phyloP scores from a whole-genome alignment of 2,888 invertebrate genomes.

The Noctua janthina region DNA sequence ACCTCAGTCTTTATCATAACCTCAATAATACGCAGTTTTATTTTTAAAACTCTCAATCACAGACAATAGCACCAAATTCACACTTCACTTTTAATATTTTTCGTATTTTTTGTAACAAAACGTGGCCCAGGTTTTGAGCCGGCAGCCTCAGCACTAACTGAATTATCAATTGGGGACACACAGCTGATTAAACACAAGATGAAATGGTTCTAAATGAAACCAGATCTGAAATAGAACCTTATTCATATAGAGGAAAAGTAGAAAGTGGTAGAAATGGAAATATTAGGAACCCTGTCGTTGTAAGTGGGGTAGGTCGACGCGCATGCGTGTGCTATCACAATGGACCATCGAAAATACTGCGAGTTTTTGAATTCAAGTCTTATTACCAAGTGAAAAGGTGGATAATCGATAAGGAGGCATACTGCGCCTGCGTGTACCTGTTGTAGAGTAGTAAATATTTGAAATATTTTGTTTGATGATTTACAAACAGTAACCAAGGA shows the following conservation, averaged over 20 bases:
- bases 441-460: conserved; percentile 77
- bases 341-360: conserved; percentile 73
- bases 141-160: conserved; percentile 84
- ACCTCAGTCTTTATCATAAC: conserved; percentile 58
- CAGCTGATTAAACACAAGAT: conserved; percentile 87
- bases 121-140: conserved; percentile 76
- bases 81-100: conserved; percentile 53
- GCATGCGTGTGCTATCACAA: conserved; percentile 83
- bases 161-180: conserved; percentile 87
- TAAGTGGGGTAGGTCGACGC: conserved; percentile 77
- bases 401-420: conserved; percentile 50
- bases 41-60: conserved; percentile 60
- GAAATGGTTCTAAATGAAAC: conserved; percentile 76
- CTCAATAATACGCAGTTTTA: conserved; percentile 55
- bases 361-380: conserved; percentile 65
- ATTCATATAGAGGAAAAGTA: conserved; percentile 75
- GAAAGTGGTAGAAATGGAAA: conserved; percentile 70
- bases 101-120: conserved; percentile 61
- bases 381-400: conserved; percentile 66
- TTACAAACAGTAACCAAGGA: conserved; percentile 81
- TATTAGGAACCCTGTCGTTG: conserved; percentile 74
- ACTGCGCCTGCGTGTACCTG: conserved; percentile 78
- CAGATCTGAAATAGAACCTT: conserved; percentile 78
- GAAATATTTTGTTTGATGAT: conserved; percentile 80
- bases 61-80: conserved; percentile 64